phyloP scores from a whole-genome alignment of 2,888 invertebrate genomes.

The Hylaea fasciaria region DNA sequence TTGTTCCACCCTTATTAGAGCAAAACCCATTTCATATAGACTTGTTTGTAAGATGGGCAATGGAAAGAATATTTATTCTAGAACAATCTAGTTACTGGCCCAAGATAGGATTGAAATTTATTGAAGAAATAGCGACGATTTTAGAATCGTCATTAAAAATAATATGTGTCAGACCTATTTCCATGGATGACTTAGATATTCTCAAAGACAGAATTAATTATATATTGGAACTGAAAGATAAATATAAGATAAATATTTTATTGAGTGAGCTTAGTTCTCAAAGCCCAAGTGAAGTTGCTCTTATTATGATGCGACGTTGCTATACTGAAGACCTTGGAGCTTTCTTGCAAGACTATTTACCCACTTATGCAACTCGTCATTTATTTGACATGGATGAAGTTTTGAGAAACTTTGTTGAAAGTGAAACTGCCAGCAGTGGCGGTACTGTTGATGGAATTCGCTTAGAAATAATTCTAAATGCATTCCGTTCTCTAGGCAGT shows the following conservation, averaged over 20 bases:
- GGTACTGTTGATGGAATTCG: constrained; percentile 73
- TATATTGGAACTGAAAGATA: constrained; percentile 75
- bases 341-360: constrained; percentile 73
- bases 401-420: constrained; percentile 71
- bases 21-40: constrained; percentile 77
- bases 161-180: constrained; percentile 70
- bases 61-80: constrained; percentile 73
- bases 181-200: constrained; percentile 75
- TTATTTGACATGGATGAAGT: constrained; percentile 76
- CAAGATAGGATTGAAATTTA: constrained; percentile 78
- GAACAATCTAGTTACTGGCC: constrained; percentile 81
- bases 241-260: constrained; percentile 78
- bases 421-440: constrained; percentile 72
- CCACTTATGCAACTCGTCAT: constrained; percentile 70
- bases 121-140: constrained; percentile 68
- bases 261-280: constrained; percentile 73
- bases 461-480: constrained; percentile 67
- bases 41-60: constrained; percentile 78
- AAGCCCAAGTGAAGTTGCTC: constrained; percentile 72
- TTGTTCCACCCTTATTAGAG: constrained; percentile 72
- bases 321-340: constrained; percentile 77
- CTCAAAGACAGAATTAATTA: constrained; percentile 72
- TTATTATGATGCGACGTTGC: constrained; percentile 79
- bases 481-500: constrained; percentile 66
- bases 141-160: constrained; percentile 70